Conservation (phyloP, 2,797 vertebrate genomes). For the Acropternis orthonyx region DNA sequence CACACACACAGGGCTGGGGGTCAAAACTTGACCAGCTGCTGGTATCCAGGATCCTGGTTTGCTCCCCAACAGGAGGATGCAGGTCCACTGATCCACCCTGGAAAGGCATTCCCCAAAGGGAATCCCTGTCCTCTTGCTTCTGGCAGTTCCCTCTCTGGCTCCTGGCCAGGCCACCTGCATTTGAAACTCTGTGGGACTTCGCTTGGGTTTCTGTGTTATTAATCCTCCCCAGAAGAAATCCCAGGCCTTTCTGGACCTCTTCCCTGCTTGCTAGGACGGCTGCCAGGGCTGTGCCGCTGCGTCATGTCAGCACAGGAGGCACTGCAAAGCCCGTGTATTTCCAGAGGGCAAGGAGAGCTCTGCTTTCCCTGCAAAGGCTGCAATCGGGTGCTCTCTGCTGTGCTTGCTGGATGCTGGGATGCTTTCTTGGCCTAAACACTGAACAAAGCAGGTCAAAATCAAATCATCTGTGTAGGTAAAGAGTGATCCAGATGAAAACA, state of each 20-base stretch:
- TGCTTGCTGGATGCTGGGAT: background rate
- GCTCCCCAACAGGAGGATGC: background rate
- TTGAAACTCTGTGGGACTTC: background rate
- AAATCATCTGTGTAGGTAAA: background rate
- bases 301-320: constrained; percentile 19
- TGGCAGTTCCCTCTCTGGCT: constrained; percentile 33
- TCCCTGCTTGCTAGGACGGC: constrained; percentile 38
- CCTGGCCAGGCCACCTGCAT: constrained; percentile 38
- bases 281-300: background rate
- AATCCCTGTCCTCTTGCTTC: background rate
- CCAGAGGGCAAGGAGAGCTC: constrained; percentile 1
- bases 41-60: background rate
- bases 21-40: background rate
- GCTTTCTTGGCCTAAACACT: background rate
- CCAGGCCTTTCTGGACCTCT: constrained; percentile 49
- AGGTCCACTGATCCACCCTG: background rate
- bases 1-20: accelerated
- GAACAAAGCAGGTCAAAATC: background rate
- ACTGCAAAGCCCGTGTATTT: background rate
- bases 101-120: background rate
- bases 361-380: background rate
- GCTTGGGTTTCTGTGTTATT: constrained; percentile 35
- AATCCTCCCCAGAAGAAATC: constrained; percentile 55
- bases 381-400: background rate
- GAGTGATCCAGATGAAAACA: background rate